These are phyloP conservation scores for Orchesella flavescens DNA, from an alignment of 2,888 invertebrate genomes.

Conservation along the genomic window DNA sequence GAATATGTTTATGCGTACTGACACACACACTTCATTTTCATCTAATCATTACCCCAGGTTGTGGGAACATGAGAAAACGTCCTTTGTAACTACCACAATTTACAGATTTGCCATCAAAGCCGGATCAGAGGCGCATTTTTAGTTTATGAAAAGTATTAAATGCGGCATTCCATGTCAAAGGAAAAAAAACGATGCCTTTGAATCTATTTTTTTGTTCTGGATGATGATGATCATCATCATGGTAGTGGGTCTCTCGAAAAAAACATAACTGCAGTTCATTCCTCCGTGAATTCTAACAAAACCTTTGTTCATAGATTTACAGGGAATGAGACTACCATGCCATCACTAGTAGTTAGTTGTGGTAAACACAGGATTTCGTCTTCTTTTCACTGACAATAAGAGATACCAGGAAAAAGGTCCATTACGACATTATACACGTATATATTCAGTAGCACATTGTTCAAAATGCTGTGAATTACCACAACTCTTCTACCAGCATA, in stretches of 20 bases:
- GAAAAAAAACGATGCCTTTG: conserved; percentile 25
- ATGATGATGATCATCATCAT: too few relatives aligned
- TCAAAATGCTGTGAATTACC: conserved; percentile 4
- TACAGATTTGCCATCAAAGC: conserved; percentile 41
- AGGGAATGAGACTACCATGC: too few relatives aligned
- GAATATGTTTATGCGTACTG: too few relatives aligned
- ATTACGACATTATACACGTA: neutral
- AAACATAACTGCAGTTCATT: conserved; percentile 36
- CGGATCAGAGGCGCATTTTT: conserved; percentile 33
- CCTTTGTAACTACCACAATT: conserved; percentile 28
- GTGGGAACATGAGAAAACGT: neutral
- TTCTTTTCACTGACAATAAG: neutral
- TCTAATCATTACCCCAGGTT: neutral
- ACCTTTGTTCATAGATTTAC: too few relatives aligned
- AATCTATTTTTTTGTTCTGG: conserved; percentile 1
- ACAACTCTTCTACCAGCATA: neutral
- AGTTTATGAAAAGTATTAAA: conserved; percentile 46
- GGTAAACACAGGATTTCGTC: neutral
- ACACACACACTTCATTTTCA: too few relatives aligned
- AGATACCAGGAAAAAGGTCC: conserved; percentile 14
- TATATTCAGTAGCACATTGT: neutral
- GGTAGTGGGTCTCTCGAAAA: too few relatives aligned
- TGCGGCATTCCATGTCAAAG: conserved; percentile 42
- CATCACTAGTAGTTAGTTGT: neutral
- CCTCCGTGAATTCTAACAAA: conserved; percentile 9